These are phyloP conservation scores for Lamproptera curius DNA, from an alignment of 2,888 invertebrate genomes.

Conservation along the genomic window DNA sequence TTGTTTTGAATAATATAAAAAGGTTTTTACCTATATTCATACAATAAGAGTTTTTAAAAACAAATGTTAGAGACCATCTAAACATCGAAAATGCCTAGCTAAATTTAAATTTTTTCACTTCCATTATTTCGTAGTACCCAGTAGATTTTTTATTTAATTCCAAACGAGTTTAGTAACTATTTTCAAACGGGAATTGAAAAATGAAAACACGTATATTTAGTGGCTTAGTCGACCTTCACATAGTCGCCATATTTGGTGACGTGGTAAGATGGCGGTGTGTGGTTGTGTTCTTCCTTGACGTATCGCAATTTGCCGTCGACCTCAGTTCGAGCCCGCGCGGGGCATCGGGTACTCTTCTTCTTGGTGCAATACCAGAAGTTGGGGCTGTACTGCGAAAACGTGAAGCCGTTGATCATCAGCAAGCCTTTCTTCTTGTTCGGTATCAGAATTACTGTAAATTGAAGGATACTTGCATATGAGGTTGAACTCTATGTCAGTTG, in stretches of 20 bases:
- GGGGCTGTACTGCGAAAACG: constrained; percentile 43
- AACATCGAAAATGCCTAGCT: too few species aligned
- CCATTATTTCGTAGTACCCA: too few species aligned
- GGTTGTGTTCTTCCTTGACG: constrained; percentile 37
- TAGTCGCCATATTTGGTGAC: constrained; percentile 34
- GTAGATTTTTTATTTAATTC: too few species aligned
- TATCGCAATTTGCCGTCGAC: constrained; percentile 29
- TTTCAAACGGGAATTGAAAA: too few species aligned
- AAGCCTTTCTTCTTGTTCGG: constrained; percentile 40
- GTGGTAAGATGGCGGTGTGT: constrained; percentile 38
- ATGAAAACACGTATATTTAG: too few species aligned
- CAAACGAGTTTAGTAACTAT: too few species aligned
- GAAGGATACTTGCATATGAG: not conserved
- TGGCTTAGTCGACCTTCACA: constrained; percentile 29
- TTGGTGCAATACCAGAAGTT: constrained; percentile 52
- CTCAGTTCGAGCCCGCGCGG: constrained; percentile 40
- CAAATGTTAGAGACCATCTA: too few species aligned
- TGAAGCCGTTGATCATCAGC: constrained; percentile 48
- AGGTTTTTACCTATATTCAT: too few species aligned
- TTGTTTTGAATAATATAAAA: too few species aligned
- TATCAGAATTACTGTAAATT: constrained; percentile 25
- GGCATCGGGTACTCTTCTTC: constrained; percentile 35
- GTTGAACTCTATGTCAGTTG: too few species aligned
- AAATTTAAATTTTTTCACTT: too few species aligned
- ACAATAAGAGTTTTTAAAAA: too few species aligned